phyloP scores from a whole-genome alignment of 2,888 invertebrate species.

The Abrostola tripartita region DNA sequence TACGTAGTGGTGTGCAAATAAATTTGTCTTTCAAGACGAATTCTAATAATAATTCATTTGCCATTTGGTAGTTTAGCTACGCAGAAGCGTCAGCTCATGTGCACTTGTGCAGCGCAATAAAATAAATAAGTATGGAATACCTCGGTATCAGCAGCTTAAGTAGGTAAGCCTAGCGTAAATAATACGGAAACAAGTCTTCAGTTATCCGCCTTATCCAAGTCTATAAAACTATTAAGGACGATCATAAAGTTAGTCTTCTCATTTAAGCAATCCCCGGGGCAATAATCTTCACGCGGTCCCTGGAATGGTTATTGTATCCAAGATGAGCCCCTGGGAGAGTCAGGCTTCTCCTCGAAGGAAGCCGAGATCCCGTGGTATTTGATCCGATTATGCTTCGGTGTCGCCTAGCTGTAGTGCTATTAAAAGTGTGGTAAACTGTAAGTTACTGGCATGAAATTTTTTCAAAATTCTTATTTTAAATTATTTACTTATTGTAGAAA shows the following conservation, averaged over 20 bases:
- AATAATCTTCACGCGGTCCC: slow-evolving; percentile 41
- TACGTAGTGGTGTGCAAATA: too few relatives aligned
- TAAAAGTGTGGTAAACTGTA: slow-evolving; percentile 13
- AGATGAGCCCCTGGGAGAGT: slow-evolving; percentile 19
- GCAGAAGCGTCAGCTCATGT: too few relatives aligned
- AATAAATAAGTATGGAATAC: background rate
- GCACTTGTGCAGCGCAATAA: too few relatives aligned
- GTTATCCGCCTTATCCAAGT: slow-evolving; percentile 31
- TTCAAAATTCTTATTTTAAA: too few relatives aligned
- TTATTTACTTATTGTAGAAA: too few relatives aligned
- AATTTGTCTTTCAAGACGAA: too few relatives aligned
- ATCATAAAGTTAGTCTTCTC: slow-evolving; percentile 34
- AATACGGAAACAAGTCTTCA: slow-evolving; percentile 2
- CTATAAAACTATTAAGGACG: slow-evolving; percentile 41
- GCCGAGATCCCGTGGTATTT: slow-evolving; percentile 30
- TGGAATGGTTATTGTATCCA: slow-evolving; percentile 29
- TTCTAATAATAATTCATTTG: too few relatives aligned
- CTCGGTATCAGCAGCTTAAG: background rate
- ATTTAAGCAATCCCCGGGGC: slow-evolving; percentile 44
- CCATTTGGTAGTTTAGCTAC: too few relatives aligned
- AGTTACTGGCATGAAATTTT: background rate
- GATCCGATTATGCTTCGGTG: slow-evolving; percentile 42
- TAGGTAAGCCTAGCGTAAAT: background rate
- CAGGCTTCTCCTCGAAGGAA: slow-evolving; percentile 15
- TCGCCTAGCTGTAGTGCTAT: slow-evolving; percentile 33